Conservation (phyloP, 2,797 vertebrate genomes). For the Lutjanus campechanus region DNA sequence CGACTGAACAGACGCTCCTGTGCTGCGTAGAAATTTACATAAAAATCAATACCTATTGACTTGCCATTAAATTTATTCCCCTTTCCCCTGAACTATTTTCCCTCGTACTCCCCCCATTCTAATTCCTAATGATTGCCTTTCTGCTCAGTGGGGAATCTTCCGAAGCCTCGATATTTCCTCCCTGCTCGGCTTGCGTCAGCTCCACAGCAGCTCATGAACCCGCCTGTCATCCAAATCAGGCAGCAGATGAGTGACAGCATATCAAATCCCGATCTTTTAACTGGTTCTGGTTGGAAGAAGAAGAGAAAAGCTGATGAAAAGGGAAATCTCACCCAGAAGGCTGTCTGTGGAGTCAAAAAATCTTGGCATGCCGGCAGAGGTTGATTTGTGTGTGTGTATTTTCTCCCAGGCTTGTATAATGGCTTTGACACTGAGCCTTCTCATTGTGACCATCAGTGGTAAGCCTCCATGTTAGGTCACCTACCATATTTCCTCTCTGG, state of each 20-base stretch:
- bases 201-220: conserved; percentile 44
- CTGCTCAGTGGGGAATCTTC: conserved; percentile 68
- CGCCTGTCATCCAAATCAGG: conserved; percentile 63
- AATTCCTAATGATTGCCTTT: conserved; percentile 79
- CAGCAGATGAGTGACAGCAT: conserved; percentile 72
- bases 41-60: conserved; percentile 81
- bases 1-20: conserved; percentile 40
- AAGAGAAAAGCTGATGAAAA: conserved; percentile 69
- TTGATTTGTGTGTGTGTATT: conserved; percentile 72
- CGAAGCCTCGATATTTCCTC: conserved; percentile 42
- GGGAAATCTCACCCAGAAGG: conserved; percentile 57
- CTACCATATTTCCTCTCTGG: conserved; percentile 65
- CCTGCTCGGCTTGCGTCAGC: conserved; percentile 54
- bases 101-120: conserved; percentile 57
- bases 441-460: conserved; percentile 74
- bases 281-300: conserved; percentile 57
- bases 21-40: conserved; percentile 73
- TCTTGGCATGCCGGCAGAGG: conserved; percentile 55
- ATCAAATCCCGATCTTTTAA: conserved; percentile 74
- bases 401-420: conserved; percentile 70
- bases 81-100: conserved; percentile 69
- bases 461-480: conserved; percentile 75
- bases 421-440: conserved; percentile 77
- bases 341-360: conserved; percentile 46
- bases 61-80: conserved; percentile 76